Base-by-base conservation (phyloP, 2,113 vertebrate genomes). In the Spea multiplicata region DNA sequence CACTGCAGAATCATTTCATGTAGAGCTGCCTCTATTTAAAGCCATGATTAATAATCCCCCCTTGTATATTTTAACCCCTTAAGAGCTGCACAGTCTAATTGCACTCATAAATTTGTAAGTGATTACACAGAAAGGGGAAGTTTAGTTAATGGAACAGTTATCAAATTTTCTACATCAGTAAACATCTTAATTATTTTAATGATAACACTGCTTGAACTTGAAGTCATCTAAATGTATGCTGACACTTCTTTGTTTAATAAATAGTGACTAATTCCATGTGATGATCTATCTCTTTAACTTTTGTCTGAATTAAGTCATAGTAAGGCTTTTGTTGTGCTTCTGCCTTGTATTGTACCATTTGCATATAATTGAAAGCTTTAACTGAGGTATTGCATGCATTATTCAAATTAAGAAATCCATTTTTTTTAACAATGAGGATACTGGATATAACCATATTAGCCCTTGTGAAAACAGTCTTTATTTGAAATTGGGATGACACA, bases 111-210 rank as follows among this genome's bases (percentile, higher is more conserved):
- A 74, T 80, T 80, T 68, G 16, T 49, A 61, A 61, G 64, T 68
- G 5, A 57, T 59, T 80, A 72, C 68, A 83, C 74, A 74, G 80
- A 82, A 85, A 81, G 86, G 46, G 68, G 17, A 71, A 68, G 85
- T 84, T 76, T 75, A 50, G 74, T 81, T 87, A 87, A 87, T 87
- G 86, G 83, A 86, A 86, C 86, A 84, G 81, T 85, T 75, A 81
- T 47, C 74, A 79, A 61, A 75, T 78, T 86, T 89, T 89, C 84
- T 85, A 83, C 85, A 87, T 83, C 83, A 83, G 83, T 7, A 73
- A 86, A 82, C 85, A 86, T 84, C 90, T 86, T 90, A 89, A 91
- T 91, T 90, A 89, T 87, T 84, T 85, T 65, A 6, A 44, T 87
- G 86, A 84, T 86, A 86, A 85, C 80, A 75, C 82, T 84, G 83